A percentile compares a stretch with the other conserved stretches of the same genome.
These are phyloP conservation scores for Notoglanidium macrostoma DNA, from an alignment of 2,797 vertebrate species.

Conservation along the genomic window DNA sequence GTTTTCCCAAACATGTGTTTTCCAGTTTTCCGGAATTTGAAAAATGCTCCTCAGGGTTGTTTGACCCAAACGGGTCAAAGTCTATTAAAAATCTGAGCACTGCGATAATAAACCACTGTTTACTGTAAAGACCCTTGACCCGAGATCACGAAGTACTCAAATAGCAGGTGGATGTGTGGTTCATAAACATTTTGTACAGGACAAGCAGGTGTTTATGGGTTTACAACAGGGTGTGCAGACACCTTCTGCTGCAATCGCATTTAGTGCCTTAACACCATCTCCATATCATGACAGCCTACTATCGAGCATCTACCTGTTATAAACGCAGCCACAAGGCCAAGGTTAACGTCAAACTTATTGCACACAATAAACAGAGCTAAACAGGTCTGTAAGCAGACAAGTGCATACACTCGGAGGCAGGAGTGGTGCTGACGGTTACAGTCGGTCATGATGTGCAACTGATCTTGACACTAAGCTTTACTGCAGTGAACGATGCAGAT, in stretches of 20 bases:
- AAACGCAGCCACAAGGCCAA: constrained; percentile 33
- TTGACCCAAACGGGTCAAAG: constrained; percentile 14
- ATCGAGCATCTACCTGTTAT: constrained; percentile 13
- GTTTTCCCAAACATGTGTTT: too few species aligned
- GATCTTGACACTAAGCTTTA: background rate
- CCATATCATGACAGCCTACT: background rate
- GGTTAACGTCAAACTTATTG: constrained; percentile 5
- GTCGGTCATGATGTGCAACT: background rate
- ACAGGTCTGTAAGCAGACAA: background rate
- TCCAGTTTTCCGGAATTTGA: background rate
- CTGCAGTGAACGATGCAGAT: background rate
- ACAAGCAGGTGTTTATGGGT: constrained; percentile 44
- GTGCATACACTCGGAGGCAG: background rate
- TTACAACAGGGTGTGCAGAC: constrained; percentile 48
- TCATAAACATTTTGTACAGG: constrained; percentile 27
- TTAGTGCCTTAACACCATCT: constrained; percentile 14
- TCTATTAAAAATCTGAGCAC: constrained; percentile 1
- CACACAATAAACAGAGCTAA: background rate
- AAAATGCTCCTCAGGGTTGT: background rate
- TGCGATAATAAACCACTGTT: background rate
- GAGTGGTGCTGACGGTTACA: background rate
- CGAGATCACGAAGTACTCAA: background rate
- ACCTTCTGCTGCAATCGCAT: constrained; percentile 36
- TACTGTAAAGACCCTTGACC: background rate
- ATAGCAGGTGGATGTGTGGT: constrained; percentile 19